These are phyloP conservation scores for Odontamblyopus rebecca DNA, from an alignment of 2,797 vertebrate species.

Conservation along the genomic window DNA sequence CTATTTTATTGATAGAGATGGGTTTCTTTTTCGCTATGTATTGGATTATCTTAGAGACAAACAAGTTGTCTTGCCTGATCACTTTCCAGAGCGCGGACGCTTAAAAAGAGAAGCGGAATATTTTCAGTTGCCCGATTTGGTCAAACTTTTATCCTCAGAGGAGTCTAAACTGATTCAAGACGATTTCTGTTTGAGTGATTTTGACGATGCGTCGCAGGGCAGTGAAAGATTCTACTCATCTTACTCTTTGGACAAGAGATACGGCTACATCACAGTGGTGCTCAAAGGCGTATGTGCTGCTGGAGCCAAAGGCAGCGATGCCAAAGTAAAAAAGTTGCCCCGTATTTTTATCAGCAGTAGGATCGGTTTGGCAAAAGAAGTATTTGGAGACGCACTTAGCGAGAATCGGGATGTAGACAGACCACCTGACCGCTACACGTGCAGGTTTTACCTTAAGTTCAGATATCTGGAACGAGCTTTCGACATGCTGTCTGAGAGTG, in stretches of 20 bases:
- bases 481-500: conserved; percentile 96
- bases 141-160: conserved; percentile 87
- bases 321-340: conserved; percentile 88
- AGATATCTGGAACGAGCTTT: conserved; percentile 96
- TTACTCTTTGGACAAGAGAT: conserved; percentile 86
- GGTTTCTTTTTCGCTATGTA: conserved; percentile 96
- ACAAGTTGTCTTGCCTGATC: conserved; percentile 95
- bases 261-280: conserved; percentile 96
- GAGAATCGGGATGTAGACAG: conserved; percentile 93
- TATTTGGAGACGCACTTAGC: conserved; percentile 95
- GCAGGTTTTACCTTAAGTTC: conserved; percentile 95
- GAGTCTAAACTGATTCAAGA: conserved; percentile 86
- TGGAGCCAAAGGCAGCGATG: conserved; percentile 87
- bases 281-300: conserved; percentile 86
- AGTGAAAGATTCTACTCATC: conserved; percentile 89
- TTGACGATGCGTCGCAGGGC: conserved; percentile 89
- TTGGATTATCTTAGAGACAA: conserved; percentile 98
- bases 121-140: conserved; percentile 93
- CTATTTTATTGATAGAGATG: conserved; percentile 97
- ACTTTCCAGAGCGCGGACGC: conserved; percentile 95
- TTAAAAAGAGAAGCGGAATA: conserved; percentile 96
- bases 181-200: conserved; percentile 87
- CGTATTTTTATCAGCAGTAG: conserved; percentile 96
- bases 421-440: conserved; percentile 91
- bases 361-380: conserved; percentile 93